A percentile compares a stretch with the other conserved stretches of the same genome.
phyloP scores from a whole-genome alignment of 53 echinoderm and acorn worm species.

The Astropecten irregularis region DNA sequence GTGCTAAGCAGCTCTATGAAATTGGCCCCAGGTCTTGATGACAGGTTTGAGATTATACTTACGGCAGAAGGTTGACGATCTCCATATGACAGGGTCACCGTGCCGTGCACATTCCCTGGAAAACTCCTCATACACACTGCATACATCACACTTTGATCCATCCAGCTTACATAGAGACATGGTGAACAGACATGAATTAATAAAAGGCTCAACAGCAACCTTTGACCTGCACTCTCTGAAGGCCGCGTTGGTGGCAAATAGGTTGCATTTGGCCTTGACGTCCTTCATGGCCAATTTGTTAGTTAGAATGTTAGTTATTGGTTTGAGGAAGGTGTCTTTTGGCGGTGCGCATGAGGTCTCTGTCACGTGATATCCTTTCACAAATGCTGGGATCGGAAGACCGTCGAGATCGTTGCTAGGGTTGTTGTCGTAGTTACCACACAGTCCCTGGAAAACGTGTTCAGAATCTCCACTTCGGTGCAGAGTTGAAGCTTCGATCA shows the following conservation, averaged over 20 bases:
- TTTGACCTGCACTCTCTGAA: slow-evolving; percentile 5
- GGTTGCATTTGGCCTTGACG: neutral
- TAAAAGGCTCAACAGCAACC: neutral
- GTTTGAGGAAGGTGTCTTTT: neutral
- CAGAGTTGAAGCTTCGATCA: no score
- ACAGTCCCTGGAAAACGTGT: slow-evolving; percentile 50
- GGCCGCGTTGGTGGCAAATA: neutral
- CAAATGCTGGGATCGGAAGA: neutral
- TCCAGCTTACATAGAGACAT: neutral
- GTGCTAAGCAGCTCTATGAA: no score
- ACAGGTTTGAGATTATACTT: no score
- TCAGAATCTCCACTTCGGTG: no score
- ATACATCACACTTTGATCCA: neutral
- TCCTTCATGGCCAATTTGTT: neutral
- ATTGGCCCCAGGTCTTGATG: no score
- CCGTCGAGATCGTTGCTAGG: slow-evolving; percentile 26
- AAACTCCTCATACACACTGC: slow-evolving; percentile 41
- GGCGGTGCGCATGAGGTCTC: neutral
- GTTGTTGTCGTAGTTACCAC: slow-evolving; percentile 51
- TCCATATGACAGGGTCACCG: slow-evolving; percentile 24
- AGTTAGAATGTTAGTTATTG: no score
- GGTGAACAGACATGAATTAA: slow-evolving; percentile 3
- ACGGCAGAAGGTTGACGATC: neutral
- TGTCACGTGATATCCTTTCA: no score
- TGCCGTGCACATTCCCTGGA: slow-evolving; percentile 36